Percentiles rank a stretch among this genome's conserved stretches.
phyloP scores from a whole-genome alignment of 2,888 invertebrate species.

The Frankliniella fusca region DNA sequence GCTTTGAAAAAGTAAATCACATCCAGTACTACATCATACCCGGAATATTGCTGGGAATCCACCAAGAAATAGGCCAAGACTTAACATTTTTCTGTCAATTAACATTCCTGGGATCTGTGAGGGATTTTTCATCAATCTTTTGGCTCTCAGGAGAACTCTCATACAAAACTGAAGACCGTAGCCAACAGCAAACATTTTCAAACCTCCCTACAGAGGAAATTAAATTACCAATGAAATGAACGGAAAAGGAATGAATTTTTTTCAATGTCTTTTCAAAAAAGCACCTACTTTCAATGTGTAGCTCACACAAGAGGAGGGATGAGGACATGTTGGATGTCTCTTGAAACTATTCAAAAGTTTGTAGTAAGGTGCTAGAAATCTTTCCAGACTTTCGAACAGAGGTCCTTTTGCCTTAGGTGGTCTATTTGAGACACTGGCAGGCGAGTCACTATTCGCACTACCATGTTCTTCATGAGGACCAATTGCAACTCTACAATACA shows the following conservation, averaged over 20 bases:
- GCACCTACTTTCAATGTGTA: constrained; percentile 54
- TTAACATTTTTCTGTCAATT: constrained; percentile 55
- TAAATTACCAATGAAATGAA: constrained; percentile 30
- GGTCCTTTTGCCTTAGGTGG: constrained; percentile 9
- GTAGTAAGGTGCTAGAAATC: constrained; percentile 28
- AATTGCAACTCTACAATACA: constrained; percentile 52
- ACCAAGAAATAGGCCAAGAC: constrained; percentile 64
- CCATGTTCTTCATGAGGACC: constrained; percentile 55
- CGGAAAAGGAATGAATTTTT: constrained; percentile 27
- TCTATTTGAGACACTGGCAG: neutral
- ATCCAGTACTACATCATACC: constrained; percentile 49
- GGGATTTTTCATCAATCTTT: constrained; percentile 53
- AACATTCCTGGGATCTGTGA: constrained; percentile 52
- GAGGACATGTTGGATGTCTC: constrained; percentile 52
- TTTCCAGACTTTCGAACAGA: neutral
- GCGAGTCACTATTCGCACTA: neutral
- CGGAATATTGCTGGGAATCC: constrained; percentile 64
- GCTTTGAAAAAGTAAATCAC: neutral
- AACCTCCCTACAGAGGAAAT: constrained; percentile 51
- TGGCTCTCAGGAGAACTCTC: constrained; percentile 56
- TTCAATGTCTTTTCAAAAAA: neutral
- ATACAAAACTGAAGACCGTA: constrained; percentile 58
- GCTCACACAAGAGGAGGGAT: constrained; percentile 59
- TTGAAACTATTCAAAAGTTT: constrained; percentile 34
- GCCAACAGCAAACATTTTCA: constrained; percentile 59